Evolutionary conservation across 2,797 vertebrate genomes (phyloP), one percentile per base, ranked within the genome.

Genomic region (Molossus alvarezi): DNA sequence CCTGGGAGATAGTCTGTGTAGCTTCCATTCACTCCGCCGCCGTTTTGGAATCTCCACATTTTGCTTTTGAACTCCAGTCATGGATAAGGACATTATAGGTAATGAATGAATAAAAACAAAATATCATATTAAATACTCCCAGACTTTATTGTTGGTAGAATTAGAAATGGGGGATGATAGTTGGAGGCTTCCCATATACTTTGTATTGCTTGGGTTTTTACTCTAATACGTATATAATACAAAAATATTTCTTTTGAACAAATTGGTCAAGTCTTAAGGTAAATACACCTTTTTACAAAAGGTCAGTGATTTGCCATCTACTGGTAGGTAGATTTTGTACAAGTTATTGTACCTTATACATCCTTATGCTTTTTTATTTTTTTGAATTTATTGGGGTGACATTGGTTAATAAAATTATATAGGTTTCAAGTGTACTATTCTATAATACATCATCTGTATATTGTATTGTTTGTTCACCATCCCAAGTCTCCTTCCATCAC

Each of bases 61-160:
- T 96, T 92, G 23, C 18, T 83, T 95, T 89, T 94, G 23, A 92
- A 87, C 83, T 95, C 37, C 5, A 60, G 1, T 72, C 37, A n/a
- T 37, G 20, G 4, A 45, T 71, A 90, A 71, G 29, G 23, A 5
- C 45, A n/a, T 87, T 87, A 48, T 67, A 84, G 9, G 51, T 86
- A 80, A 77, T 51, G 15, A 60, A 65, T 90, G 53, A 87, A 60
- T 88, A 80, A 88, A 90, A 79, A 73, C 13, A 75, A 76, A 86
- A 27, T 7, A 93, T 29, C 62, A 51, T 21, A 77, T 15, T 72
- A 80, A 92, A 83, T 83, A 53, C 20, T 71, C 92, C 0, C 27
- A 79, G 25, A 90, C 13, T 65, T 95, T 37, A 55, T 69, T 86
- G 3, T 55, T 93, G 4, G n/a, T 88, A 17, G 48, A 80, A 81